phyloP scores from a whole-genome alignment of 1,140 invertebrate species.

The Brachionus sp. region DNA sequence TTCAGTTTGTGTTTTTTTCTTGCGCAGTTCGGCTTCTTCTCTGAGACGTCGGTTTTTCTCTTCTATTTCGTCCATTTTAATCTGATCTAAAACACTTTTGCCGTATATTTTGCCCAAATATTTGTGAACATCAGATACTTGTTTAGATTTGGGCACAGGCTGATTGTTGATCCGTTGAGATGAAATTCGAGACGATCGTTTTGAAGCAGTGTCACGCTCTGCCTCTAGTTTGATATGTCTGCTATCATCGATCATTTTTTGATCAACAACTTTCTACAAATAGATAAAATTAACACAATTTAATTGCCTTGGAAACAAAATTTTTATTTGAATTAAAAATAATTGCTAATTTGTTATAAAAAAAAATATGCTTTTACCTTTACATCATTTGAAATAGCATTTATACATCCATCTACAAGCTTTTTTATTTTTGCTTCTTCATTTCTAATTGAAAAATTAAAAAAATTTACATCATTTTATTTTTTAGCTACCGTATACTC shows the following conservation, averaged over 20 bases:
- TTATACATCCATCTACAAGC: slow-evolving; percentile 23
- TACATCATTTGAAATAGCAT: slow-evolving; percentile 39
- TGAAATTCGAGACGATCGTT: neutral
- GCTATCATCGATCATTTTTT: slow-evolving; percentile 39
- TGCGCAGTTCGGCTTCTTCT: neutral
- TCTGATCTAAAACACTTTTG: neutral
- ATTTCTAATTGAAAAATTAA: neutral
- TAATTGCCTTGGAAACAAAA: neutral
- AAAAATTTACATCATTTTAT: neutral
- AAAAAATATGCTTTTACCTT: neutral
- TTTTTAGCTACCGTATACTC: no score
- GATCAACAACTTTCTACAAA: neutral
- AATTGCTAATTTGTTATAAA: neutral
- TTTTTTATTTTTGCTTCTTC: slow-evolving; percentile 1
- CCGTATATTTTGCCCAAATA: slow-evolving; percentile 40
- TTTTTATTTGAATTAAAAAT: neutral
- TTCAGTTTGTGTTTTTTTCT: neutral
- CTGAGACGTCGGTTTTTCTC: neutral
- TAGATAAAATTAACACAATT: neutral
- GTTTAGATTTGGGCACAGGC: neutral
- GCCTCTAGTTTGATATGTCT: slow-evolving; percentile 10
- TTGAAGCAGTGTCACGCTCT: neutral
- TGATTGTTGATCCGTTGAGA: neutral
- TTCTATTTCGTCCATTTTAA: slow-evolving; percentile 27
- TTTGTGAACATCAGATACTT: slow-evolving; percentile 27